A percentile compares a stretch with the other conserved stretches of the same genome.
These are phyloP conservation scores for Oophaga sylvatica DNA, from an alignment of 2,797 vertebrate genomes.

Conservation along the genomic window DNA sequence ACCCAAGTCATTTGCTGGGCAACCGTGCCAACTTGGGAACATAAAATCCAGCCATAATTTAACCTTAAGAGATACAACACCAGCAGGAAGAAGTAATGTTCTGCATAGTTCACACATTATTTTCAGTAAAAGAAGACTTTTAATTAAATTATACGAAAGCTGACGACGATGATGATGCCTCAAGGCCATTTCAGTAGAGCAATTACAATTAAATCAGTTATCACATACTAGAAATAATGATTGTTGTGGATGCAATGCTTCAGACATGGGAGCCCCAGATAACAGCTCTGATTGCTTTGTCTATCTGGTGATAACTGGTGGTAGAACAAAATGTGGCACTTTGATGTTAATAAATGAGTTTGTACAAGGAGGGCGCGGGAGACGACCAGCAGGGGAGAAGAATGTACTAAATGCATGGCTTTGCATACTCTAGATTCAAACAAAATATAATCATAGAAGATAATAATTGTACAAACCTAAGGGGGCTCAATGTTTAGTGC, in stretches of 20 bases:
- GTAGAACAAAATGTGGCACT: neutral
- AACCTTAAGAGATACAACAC: neutral
- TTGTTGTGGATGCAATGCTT: neutral
- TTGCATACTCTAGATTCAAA: neutral
- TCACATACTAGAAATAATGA: constrained; percentile 23
- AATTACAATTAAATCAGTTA: constrained; percentile 47
- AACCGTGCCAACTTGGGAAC: neutral
- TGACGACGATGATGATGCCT: constrained; percentile 8
- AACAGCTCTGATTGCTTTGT: constrained; percentile 31
- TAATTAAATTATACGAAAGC: constrained; percentile 27
- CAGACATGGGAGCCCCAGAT: constrained; percentile 20
- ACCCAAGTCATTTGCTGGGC: too few relatives aligned
- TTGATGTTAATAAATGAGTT: constrained; percentile 10
- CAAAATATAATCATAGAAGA: neutral
- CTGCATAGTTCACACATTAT: constrained; percentile 27
- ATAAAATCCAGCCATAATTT: neutral
- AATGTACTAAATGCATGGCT: neutral
- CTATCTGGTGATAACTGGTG: constrained; percentile 17
- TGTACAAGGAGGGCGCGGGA: neutral
- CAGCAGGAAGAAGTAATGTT: neutral
- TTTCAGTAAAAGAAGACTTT: constrained; percentile 17
- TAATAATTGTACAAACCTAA: neutral
- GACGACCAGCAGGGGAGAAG: neutral
- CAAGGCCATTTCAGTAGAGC: neutral
- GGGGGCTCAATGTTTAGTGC: too few relatives aligned